A percentile compares a stretch with the other conserved stretches of the same genome.
Evolutionary conservation across 2,113 vertebrate genomes (phyloP).

Genomic region (Odocoileus hemionus): DNA sequence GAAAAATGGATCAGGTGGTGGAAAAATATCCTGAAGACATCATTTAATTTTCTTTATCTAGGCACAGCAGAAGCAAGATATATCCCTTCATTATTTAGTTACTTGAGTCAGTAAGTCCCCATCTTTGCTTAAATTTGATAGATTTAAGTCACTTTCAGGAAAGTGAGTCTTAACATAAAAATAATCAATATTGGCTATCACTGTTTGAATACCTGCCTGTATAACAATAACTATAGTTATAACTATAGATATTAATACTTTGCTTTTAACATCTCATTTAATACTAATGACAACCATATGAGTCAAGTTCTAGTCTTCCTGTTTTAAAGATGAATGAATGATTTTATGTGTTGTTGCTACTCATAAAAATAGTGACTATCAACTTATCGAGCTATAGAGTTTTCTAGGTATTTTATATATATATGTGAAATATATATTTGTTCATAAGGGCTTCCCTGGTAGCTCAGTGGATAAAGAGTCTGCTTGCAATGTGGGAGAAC

Average conservation of each 20-base stretch:
- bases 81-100: not conserved
- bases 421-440: not conserved
- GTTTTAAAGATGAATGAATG: conserved; percentile 7
- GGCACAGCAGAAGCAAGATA: not conserved
- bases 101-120: not conserved
- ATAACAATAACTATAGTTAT: not conserved
- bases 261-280: conserved; percentile 12
- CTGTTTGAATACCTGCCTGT: not conserved
- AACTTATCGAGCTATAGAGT: not conserved
- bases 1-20: not conserved
- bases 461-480: not conserved
- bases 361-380: not conserved
- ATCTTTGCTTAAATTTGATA: not conserved
- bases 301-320: not conserved
- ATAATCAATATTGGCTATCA: not conserved
- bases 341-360: not conserved
- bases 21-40: not conserved
- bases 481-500: not conserved
- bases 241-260: not conserved
- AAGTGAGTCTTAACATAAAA: not conserved
- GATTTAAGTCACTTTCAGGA: not conserved
- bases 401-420: not conserved
- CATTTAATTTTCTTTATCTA: not conserved
- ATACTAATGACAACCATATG: not conserved
- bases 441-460: not conserved